These are phyloP conservation scores for Polymixis flavicincta DNA, from an alignment of 2,888 invertebrate species.

Conservation along the genomic window DNA sequence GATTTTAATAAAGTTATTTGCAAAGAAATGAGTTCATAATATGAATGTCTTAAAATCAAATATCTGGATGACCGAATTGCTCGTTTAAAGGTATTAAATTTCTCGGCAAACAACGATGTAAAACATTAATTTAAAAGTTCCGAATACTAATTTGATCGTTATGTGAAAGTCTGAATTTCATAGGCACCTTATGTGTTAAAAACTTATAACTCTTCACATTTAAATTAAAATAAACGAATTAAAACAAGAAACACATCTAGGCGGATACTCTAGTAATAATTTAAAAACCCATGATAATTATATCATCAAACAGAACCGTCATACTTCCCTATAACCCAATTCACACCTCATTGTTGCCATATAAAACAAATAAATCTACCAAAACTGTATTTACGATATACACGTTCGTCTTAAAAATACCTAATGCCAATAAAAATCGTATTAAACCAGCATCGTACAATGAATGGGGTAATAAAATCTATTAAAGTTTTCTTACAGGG, in stretches of 20 bases:
- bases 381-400: conserved; percentile 33
- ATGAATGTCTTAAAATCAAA: too few species aligned
- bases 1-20: background rate
- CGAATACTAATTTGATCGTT: too few species aligned
- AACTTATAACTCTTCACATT: background rate
- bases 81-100: too few species aligned
- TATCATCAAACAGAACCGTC: conserved; percentile 11
- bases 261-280: background rate
- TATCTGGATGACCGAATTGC: too few species aligned
- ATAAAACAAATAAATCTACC: conserved; percentile 55
- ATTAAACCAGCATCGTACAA: conserved; percentile 62
- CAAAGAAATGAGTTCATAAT: too few species aligned
- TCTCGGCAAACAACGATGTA: too few species aligned
- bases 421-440: conserved; percentile 65
- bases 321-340: conserved; percentile 36
- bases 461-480: conserved; percentile 71
- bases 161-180: background rate
- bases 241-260: background rate
- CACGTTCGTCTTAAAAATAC: conserved; percentile 37
- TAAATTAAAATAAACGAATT: background rate
- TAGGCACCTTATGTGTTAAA: background rate
- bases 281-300: background rate
- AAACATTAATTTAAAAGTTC: background rate
- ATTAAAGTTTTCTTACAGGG: conserved; percentile 65
- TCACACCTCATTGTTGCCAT: conserved; percentile 27